Conservation (phyloP, 2,797 vertebrate species). For the Craterocephalus amniculus region DNA sequence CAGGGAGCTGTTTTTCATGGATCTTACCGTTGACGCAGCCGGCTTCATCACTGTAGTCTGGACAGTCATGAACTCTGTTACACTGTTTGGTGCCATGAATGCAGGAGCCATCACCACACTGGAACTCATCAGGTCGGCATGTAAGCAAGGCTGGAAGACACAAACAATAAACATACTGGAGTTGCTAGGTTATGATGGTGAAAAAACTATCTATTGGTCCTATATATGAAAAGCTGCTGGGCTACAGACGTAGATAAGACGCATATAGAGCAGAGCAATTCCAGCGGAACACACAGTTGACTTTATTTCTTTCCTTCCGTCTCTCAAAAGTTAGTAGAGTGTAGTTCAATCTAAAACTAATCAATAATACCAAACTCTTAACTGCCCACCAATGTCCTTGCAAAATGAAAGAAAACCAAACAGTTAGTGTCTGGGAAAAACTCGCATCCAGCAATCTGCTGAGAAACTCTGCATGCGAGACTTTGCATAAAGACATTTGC, state of each 20-base stretch:
- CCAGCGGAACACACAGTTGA: background rate
- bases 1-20: background rate
- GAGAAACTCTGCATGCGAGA: slow-evolving; percentile 25
- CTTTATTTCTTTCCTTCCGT: background rate
- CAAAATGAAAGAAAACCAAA: slow-evolving; percentile 47
- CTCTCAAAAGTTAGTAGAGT: slow-evolving; percentile 13
- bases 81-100: slow-evolving; percentile 93
- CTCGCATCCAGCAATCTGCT: slow-evolving; percentile 32
- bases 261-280: background rate
- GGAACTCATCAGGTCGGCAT: slow-evolving; percentile 94
- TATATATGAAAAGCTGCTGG: background rate
- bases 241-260: background rate
- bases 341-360: slow-evolving; percentile 50
- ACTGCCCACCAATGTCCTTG: slow-evolving; percentile 21
- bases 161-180: slow-evolving; percentile 18
- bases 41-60: slow-evolving; percentile 92
- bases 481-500: slow-evolving; percentile 43
- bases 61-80: slow-evolving; percentile 91
- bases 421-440: slow-evolving; percentile 46
- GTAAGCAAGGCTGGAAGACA: slow-evolving; percentile 85
- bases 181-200: background rate
- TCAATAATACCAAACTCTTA: slow-evolving; percentile 47
- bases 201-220: background rate
- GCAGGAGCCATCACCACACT: slow-evolving; percentile 93
- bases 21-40: slow-evolving; percentile 89